Percentiles rank a stretch among this genome's conserved stretches.
Conservation (phyloP, 2,113 vertebrate genomes). For the Scolopax mira region DNA sequence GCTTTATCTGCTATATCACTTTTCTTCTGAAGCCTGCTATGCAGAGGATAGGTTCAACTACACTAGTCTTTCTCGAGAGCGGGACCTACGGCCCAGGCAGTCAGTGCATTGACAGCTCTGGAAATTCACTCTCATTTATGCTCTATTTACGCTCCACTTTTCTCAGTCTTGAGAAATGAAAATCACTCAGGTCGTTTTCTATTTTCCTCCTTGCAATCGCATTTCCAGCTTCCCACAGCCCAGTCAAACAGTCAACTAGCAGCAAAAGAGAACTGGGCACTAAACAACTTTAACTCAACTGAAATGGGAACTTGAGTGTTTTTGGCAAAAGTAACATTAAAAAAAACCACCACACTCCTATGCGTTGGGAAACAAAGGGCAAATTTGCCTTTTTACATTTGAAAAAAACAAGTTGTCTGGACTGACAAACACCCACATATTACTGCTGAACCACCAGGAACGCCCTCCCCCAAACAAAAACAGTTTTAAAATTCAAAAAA, state of each 20-base stretch:
- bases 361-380: background rate
- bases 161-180: background rate
- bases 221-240: background rate
- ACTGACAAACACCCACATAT: background rate
- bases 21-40: background rate
- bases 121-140: background rate
- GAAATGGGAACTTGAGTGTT: background rate
- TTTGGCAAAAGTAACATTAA: background rate
- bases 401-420: background rate
- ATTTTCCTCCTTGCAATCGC: background rate
- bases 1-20: background rate
- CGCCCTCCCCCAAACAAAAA: fast-evolving
- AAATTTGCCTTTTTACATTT: background rate
- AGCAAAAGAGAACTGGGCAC: background rate
- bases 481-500: background rate
- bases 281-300: background rate
- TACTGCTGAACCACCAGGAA: background rate
- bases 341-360: background rate
- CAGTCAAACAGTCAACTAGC: background rate
- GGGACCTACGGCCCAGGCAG: background rate
- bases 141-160: background rate
- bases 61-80: background rate
- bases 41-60: background rate
- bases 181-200: background rate
- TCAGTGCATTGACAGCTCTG: background rate